Evolutionary conservation across 1,140 invertebrate species (phyloP).

Genomic region (Sycobia sp.): DNA sequence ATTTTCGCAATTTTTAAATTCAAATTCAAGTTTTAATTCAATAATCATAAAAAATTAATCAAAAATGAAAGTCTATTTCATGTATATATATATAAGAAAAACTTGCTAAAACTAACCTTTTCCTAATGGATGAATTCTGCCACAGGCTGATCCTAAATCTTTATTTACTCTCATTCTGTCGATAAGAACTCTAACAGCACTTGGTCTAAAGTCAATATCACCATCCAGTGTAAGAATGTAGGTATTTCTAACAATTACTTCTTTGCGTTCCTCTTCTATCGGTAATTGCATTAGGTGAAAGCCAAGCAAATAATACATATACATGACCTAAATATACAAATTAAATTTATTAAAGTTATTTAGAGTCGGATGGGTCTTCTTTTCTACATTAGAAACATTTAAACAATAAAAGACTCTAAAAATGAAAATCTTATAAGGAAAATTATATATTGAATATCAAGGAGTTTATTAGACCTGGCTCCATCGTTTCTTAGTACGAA

Average conservation of each 20-base stretch:
- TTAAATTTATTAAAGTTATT: not conserved
- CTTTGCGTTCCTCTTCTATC: slow-evolving; percentile 72
- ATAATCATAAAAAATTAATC: too few species aligned
- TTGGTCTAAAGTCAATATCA: slow-evolving; percentile 90
- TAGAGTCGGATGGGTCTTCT: too few species aligned
- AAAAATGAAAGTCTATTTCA: too few species aligned
- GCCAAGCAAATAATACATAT: slow-evolving; percentile 92
- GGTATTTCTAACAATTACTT: slow-evolving; percentile 83
- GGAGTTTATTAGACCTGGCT: too few species aligned
- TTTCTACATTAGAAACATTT: too few species aligned
- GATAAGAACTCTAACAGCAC: slow-evolving; percentile 82
- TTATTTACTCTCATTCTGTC: slow-evolving; percentile 91
- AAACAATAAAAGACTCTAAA: too few species aligned
- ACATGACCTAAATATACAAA: slow-evolving; percentile 74
- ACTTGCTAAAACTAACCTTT: slow-evolving; percentile 60
- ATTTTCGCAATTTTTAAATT: too few species aligned
- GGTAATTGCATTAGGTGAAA: slow-evolving; percentile 77
- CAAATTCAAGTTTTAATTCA: too few species aligned
- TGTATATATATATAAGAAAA: not conserved
- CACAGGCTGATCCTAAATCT: slow-evolving; percentile 88
- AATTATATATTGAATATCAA: too few species aligned
- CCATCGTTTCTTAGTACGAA: slow-evolving; percentile 83
- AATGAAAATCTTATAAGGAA: too few species aligned
- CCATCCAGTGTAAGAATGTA: slow-evolving; percentile 90
- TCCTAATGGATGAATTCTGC: slow-evolving; percentile 90